A percentile compares a stretch with the other conserved stretches of the same genome.
These are phyloP conservation scores for Sus cebifrons DNA, from an alignment of 2,797 vertebrate genomes.

Conservation along the genomic window DNA sequence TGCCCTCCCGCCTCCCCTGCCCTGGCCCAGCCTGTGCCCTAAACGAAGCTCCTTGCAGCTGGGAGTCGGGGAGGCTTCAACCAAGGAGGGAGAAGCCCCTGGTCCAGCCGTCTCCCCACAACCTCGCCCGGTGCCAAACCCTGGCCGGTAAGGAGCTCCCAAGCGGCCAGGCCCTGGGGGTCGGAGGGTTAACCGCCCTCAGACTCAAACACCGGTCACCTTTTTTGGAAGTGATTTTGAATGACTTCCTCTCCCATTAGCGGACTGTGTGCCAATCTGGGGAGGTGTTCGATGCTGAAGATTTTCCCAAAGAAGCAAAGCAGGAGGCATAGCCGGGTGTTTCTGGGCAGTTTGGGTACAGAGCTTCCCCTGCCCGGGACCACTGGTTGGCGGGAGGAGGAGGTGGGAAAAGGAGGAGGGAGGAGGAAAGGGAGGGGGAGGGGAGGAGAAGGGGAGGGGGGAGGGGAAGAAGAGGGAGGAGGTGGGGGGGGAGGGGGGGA, in stretches of 20 bases:
- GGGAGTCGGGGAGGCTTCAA: rapidly evolving
- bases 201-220: slow-evolving; percentile 60
- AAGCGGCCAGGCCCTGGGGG: rapidly evolving
- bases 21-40: not conserved
- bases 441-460: no score
- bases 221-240: slow-evolving; percentile 70
- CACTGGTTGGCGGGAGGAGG: rapidly evolving
- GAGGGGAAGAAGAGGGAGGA: no score
- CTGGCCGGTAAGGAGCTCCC: rapidly evolving
- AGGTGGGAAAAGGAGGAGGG: rapidly evolving
- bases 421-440: no score
- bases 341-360: rapidly evolving
- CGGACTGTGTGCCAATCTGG: rapidly evolving
- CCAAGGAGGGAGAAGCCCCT: not conserved
- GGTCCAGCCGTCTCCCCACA: rapidly evolving
- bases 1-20: rapidly evolving
- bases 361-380: rapidly evolving
- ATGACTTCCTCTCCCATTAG: not conserved
- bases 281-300: no score
- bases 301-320: not conserved
- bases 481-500: no score
- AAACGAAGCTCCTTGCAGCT: rapidly evolving
- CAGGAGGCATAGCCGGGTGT: rapidly evolving
- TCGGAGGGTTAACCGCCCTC: slow-evolving; percentile 71
- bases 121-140: rapidly evolving